phyloP scores from a whole-genome alignment of 2,888 invertebrate genomes.

The Xylocampa areola region DNA sequence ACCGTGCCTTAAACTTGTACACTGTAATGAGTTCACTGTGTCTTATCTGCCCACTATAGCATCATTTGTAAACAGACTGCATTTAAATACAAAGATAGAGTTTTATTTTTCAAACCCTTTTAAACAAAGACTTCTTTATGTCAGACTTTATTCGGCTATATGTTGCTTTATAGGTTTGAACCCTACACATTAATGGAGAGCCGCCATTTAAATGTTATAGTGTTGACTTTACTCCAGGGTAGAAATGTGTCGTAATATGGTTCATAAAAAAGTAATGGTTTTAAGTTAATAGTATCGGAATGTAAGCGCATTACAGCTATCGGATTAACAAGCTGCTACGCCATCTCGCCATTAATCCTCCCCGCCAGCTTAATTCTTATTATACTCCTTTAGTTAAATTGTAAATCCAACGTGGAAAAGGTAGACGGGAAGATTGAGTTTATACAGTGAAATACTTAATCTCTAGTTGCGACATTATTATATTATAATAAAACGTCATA shows the following conservation, averaged over 20 bases:
- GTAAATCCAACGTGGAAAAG: constrained; percentile 41
- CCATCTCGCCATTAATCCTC: constrained; percentile 54
- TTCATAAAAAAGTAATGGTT: constrained; percentile 38
- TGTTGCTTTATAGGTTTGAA: constrained; percentile 27
- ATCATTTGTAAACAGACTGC: constrained; percentile 17
- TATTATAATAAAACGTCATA: not conserved
- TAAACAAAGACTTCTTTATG: constrained; percentile 40
- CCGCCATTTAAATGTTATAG: constrained; percentile 31
- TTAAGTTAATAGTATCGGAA: constrained; percentile 49
- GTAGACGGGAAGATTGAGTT: constrained; percentile 26
- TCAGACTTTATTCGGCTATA: constrained; percentile 28
- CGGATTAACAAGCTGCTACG: constrained; percentile 53
- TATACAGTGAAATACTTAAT: constrained; percentile 11
- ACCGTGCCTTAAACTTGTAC: constrained; percentile 34
- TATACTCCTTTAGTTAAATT: constrained; percentile 47
- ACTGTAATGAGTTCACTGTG: constrained; percentile 34
- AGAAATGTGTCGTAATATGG: constrained; percentile 35
- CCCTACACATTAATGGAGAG: constrained; percentile 27
- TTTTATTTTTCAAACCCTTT: constrained; percentile 35
- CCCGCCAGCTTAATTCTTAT: constrained; percentile 50
- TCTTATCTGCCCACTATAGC: constrained; percentile 24
- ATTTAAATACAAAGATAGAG: constrained; percentile 24
- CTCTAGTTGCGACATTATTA: constrained; percentile 14
- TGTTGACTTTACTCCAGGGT: constrained; percentile 30
- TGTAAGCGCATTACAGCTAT: constrained; percentile 58